Base-by-base conservation (phyloP, 2,113 vertebrate species). In the Pyxicephalus adspersus region DNA sequence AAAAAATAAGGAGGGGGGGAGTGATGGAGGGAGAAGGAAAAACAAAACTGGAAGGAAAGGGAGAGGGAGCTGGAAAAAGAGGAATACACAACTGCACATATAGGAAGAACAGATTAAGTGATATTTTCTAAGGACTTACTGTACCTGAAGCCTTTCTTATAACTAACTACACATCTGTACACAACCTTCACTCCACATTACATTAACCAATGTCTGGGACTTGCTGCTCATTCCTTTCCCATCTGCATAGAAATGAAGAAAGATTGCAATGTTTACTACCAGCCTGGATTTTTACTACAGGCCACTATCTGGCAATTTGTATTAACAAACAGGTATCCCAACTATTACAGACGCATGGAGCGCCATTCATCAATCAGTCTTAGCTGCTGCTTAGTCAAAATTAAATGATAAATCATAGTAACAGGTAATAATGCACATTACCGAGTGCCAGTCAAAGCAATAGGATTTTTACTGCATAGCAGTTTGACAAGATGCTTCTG, bases 31-130 rank as follows among this genome's bases (percentile, higher is more conserved):
- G 29, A 74, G 54, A 34, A 60, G 54, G 38, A 19, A 34, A 57
- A 38, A 65, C 22, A 76, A 23, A 55, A 72, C 15, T 4, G 51
- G 55, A 23, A 76, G 67, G 73, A 68, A 61, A 55, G 60, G 31
- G 61, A 38, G 38, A 38, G 19, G 54, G 58, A 76, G 17, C 17
- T 57, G 22, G n/a, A 5, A 28, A 28, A 66, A 51, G n/a, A 45
- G 31, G 23, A 23, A 75, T 16, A 77, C 76, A 79, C 57, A 23
- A 73, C 52, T 73, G 70, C 52, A 73, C 7, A 57, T 34, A 52
- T 17, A 17, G 11, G 38, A 64, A 64, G 1, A 64, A 72, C 68
- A 52, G 72, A 64, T 22, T 22, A 17, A 11, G 22, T 52, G 45
- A 45, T 45, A 45, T 45, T 8, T 45, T 45, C 9, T 13, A 9